Conservation (phyloP, 2,797 vertebrate genomes). For the Gila robusta region DNA sequence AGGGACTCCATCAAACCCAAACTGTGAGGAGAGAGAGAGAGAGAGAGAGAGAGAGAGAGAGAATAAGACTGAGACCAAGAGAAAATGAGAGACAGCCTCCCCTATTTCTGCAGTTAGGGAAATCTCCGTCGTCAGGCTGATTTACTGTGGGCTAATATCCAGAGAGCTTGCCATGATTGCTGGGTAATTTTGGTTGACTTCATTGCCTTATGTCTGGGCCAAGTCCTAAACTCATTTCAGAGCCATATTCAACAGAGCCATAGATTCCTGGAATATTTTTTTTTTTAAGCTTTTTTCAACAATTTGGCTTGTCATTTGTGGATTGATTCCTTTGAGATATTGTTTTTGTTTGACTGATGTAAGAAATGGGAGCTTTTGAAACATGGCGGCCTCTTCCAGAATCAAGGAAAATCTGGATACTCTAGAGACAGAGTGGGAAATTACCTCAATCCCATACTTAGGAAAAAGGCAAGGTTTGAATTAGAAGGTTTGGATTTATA, state of each 20-base stretch:
- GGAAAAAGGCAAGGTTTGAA: background rate
- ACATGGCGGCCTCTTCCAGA: conserved; percentile 13
- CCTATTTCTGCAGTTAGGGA: conserved; percentile 73
- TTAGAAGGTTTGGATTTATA: background rate
- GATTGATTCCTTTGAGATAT: conserved; percentile 39
- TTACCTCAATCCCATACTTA: conserved; percentile 19
- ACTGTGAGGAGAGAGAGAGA: conserved; percentile 69
- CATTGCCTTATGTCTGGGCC: conserved; percentile 70
- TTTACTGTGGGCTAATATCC: conserved; percentile 73
- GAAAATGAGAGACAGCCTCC: conserved; percentile 72
- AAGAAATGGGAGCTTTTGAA: conserved; percentile 50
- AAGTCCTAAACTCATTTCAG: conserved; percentile 59
- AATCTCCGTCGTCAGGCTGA: conserved; percentile 67
- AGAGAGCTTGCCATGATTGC: conserved; percentile 70
- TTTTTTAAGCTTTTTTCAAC: background rate
- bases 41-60: conserved; percentile 27
- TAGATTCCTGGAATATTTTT: conserved; percentile 50
- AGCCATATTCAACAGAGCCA: conserved; percentile 14
- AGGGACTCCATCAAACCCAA: conserved; percentile 80
- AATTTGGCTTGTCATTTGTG: conserved; percentile 36
- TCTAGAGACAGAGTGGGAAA: conserved; percentile 20
- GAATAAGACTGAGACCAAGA: conserved; percentile 22
- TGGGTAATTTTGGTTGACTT: conserved; percentile 71
- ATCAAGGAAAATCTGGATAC: conserved; percentile 8
- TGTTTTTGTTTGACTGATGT: conserved; percentile 40